Base-by-base conservation (phyloP, 2,113 vertebrate genomes). In the Varanus komodoensis region DNA sequence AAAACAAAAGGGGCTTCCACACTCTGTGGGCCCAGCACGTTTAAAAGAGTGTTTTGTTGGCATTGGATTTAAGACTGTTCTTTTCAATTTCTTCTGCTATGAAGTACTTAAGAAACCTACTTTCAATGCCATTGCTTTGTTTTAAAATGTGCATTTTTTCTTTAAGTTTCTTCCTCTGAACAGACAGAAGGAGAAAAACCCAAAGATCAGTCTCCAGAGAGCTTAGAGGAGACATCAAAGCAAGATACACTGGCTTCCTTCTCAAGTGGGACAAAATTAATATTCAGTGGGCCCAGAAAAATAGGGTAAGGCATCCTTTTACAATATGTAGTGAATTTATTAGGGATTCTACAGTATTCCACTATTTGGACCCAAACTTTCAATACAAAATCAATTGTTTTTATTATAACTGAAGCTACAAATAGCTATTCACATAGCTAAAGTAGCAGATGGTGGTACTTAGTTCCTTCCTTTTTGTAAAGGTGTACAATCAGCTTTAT, bases 241-340 rank as follows among this genome's bases (percentile, higher is more conserved):
- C 89, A 84, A n/a, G 95, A 97, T 81, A 94, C 94, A 1, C 94
- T 97, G 4, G 94, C 92, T 92, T 97, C 96, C 74, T 93, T 90
- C 86, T 95, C 93, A 93, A 97, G 94, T 84, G 96, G 95, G 52
- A 94, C 97, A 54, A 97, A 96, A 77, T 95, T 85, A 54, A 50
- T 95, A 23, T 93, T 97, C 87, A 94, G 96, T 15, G 95, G 95
- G 1, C 96, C 94, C 84, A 97, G 90, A 93, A 98, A 96, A 92
- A 98, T 98, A 93, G 98, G 98, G 98, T 99, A 96, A 98, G 89
- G 61, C 67, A 80, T 71, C 6, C 12, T 69, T 90, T 85, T 32
- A 80, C 32, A 23, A 84, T 57, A 27, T 68, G 34, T 9, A 27
- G 54, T 85, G 8, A 7, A 29, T 88, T 17, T 88, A 17, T 68